Percentiles rank a stretch among this genome's conserved stretches.
Evolutionary conservation across 1,140 invertebrate species (phyloP).

Genomic region (Plectus sambesii): DNA sequence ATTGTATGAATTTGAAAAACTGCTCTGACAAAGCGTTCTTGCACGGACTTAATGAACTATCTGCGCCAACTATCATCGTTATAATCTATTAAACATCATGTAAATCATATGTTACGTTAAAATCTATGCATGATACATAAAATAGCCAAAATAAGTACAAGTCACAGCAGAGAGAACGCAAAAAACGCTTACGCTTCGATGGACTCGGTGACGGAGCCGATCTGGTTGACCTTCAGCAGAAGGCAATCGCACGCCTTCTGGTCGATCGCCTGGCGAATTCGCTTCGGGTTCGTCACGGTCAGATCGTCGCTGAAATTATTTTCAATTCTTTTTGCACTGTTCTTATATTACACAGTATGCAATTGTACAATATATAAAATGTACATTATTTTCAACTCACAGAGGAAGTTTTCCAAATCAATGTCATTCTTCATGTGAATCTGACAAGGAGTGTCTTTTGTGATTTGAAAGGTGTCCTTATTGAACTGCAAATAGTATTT

Average conservation of each 20-base stretch:
- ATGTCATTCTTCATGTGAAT: constrained; percentile 5
- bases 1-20: too few relatives aligned
- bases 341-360: constrained; percentile 46
- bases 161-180: neutral
- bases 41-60: too few relatives aligned
- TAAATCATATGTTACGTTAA: too few relatives aligned
- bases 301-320: constrained; percentile 92
- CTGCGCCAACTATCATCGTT: too few relatives aligned
- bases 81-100: too few relatives aligned
- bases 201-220: constrained; percentile 86
- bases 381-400: neutral
- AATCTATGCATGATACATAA: too few relatives aligned
- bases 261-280: constrained; percentile 85
- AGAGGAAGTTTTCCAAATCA: neutral
- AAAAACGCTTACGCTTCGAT: constrained; percentile 68
- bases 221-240: constrained; percentile 92
- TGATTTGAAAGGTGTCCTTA: too few relatives aligned
- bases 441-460: neutral
- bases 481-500: too few relatives aligned
- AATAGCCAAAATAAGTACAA: too few relatives aligned
- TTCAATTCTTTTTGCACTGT: too few relatives aligned
- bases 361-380: neutral
- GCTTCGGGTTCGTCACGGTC: constrained; percentile 76
- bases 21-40: too few relatives aligned
- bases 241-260: constrained; percentile 92